phyloP scores from a whole-genome alignment of 2,797 vertebrate genomes.

The Leptodactylus fallax region DNA sequence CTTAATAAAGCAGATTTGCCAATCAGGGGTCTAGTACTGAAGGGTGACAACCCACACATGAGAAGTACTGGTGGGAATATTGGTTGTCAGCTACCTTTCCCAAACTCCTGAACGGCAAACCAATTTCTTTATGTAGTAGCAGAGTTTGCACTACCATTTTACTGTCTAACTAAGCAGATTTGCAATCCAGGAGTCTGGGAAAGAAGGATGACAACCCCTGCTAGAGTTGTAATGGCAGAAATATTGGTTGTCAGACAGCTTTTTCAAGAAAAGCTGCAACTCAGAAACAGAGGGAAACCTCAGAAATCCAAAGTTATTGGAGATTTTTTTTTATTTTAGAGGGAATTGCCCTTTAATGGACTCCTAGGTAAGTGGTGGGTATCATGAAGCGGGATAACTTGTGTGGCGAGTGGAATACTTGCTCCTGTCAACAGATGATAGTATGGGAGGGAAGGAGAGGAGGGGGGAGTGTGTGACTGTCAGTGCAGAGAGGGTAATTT shows the following conservation, averaged over 20 bases:
- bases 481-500: slow-evolving; percentile 53
- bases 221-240: not conserved
- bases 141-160: not conserved
- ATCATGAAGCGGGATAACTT: not conserved
- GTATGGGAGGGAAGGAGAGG: slow-evolving; percentile 14
- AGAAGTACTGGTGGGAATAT: not conserved
- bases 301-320: not conserved
- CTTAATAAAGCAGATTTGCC: no score
- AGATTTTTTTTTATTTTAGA: not conserved
- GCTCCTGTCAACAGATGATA: slow-evolving; percentile 34
- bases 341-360: not conserved
- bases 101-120: not conserved
- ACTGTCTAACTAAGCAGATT: not conserved
- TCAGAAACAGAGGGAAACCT: not conserved
- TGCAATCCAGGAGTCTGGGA: not conserved
- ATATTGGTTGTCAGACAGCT: not conserved
- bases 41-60: no score
- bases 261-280: not conserved
- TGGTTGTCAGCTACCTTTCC: not conserved
- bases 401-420: not conserved
- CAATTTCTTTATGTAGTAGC: not conserved
- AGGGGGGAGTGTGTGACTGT: slow-evolving; percentile 42
- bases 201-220: not conserved
- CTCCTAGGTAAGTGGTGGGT: not conserved
- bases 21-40: not conserved